Evolutionary conservation across 2,797 vertebrate species (phyloP), one percentile per base, ranked within the genome.

Genomic region (Melanotaenia nigrans): DNA sequence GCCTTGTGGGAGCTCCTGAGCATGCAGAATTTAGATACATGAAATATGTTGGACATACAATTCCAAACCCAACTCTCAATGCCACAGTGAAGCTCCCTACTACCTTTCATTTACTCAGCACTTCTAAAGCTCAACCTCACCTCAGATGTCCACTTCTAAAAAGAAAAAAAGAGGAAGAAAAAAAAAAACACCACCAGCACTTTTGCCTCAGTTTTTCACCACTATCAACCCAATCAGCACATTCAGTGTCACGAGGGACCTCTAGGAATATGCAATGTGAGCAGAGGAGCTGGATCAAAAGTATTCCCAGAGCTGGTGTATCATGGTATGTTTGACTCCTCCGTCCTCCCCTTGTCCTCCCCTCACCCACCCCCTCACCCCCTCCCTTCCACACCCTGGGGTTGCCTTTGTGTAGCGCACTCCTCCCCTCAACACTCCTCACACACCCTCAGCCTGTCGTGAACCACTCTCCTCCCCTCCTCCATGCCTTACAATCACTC

Each of bases 401-500:
- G 92, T 77, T 85, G 87, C 82, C 87, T 93, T 70, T 88, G 82
- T 89, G 86, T 85, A 81, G 78, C 61, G 45, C 76, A 57, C 61
- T 38, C 54, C 57, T 61, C 38, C 40, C 58, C 61, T 51, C 58
- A 38, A 51, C 59, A 25, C 82, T 79, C 82, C 83, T 68, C 83
- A 81, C 81, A 81, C 85, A 82, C 82, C 85, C 88, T 81, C 71
- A 85, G 77, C 89, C 84, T 81, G 79, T 79, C 64, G 25, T 73
- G 72, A 82, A 82, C 79, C 80, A 76, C 85, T 81, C 71, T 77
- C 84, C 64, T 82, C 78, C 89, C 89, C 89, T 93, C 90, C 90
- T 85, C 85, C 85, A 85, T 77, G 76, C 86, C 86, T 90, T 77
- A 94, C 92, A 90, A 81, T 87, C 86, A 63, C 88, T 82, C 93